phyloP scores from a whole-genome alignment of 2,888 invertebrate genomes.

The Griposia aprilina region DNA sequence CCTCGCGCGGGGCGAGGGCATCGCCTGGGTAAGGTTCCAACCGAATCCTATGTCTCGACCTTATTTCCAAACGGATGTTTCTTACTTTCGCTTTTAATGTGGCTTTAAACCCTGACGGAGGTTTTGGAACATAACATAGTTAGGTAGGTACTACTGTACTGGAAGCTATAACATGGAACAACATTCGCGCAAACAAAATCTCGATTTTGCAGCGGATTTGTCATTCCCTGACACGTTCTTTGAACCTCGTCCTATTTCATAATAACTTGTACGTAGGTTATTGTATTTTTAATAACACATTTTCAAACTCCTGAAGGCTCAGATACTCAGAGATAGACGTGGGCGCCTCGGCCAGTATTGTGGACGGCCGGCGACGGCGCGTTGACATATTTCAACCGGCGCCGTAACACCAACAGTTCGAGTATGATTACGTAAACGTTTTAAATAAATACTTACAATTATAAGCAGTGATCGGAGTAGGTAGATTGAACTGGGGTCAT shows the following conservation, averaged over 20 bases:
- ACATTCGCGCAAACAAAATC: slow-evolving; percentile 14
- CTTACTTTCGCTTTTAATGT: slow-evolving; percentile 65
- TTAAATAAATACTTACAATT: background rate
- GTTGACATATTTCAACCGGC: background rate
- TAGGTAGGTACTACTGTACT: background rate
- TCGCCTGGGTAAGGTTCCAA: slow-evolving; percentile 65
- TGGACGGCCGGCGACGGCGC: too few relatives aligned
- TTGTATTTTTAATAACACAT: slow-evolving; percentile 15
- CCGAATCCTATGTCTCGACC: slow-evolving; percentile 66
- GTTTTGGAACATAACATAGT: slow-evolving; percentile 23
- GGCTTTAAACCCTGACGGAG: slow-evolving; percentile 38
- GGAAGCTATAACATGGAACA: slow-evolving; percentile 5
- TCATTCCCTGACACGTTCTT: background rate
- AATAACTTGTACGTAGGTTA: background rate
- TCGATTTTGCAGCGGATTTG: slow-evolving; percentile 6
- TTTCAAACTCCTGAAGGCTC: background rate
- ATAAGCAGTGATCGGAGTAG: too few relatives aligned
- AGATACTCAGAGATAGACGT: background rate
- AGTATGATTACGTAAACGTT: background rate
- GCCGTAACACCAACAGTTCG: background rate
- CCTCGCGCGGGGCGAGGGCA: slow-evolving; percentile 65
- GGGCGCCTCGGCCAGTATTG: too few relatives aligned
- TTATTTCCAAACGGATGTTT: slow-evolving; percentile 65
- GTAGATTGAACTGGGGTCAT: too few relatives aligned
- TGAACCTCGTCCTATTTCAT: slow-evolving; percentile 2